Conservation (phyloP, 2,888 invertebrate genomes). For the Drosophila nr. perissopoda region DNA sequence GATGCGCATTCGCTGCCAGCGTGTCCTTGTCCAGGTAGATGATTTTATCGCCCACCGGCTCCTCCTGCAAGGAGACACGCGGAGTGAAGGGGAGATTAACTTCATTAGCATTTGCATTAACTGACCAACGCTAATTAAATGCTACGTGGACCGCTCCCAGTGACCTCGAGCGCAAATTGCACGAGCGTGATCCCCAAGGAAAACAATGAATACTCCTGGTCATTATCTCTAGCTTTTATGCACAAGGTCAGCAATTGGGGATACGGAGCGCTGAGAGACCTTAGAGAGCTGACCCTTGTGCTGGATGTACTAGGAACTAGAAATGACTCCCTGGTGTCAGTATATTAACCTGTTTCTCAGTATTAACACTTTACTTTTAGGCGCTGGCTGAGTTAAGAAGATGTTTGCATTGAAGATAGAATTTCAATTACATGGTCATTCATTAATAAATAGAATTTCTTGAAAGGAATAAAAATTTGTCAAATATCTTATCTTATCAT, state of each 20-base stretch:
- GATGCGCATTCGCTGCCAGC: constrained; percentile 79
- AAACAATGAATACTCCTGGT: constrained; percentile 19
- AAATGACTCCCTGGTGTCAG: constrained; percentile 19
- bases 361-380: not conserved
- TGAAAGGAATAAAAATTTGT: not conserved
- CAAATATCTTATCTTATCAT: not conserved
- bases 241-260: constrained; percentile 65
- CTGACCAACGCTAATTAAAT: constrained; percentile 73
- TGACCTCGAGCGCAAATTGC: constrained; percentile 56
- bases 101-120: constrained; percentile 71
- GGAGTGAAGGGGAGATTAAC: constrained; percentile 8
- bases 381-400: not conserved
- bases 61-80: constrained; percentile 64
- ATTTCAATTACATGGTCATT: not conserved
- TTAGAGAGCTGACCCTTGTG: constrained; percentile 66
- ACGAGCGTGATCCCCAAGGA: constrained; percentile 58
- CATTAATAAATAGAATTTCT: not conserved
- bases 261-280: constrained; percentile 18
- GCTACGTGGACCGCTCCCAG: constrained; percentile 50
- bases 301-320: not conserved
- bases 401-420: not conserved
- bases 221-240: constrained; percentile 50
- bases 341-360: constrained; percentile 5
- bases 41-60: constrained; percentile 81
- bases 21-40: constrained; percentile 84